Evolutionary conservation across 2,797 vertebrate genomes (phyloP).

Genomic region (Mormyrus hasselquistii): DNA sequence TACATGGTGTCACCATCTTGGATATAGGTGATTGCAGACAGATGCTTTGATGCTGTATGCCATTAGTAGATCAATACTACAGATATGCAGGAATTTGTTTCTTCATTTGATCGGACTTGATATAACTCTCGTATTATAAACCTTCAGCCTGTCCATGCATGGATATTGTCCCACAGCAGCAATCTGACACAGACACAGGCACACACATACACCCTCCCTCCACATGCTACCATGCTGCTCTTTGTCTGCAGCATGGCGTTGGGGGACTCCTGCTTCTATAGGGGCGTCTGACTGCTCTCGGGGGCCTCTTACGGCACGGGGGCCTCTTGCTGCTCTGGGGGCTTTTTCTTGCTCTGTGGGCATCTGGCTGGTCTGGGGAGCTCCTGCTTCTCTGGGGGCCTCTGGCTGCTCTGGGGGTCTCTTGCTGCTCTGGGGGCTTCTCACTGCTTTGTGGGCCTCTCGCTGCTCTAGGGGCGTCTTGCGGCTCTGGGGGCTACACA

Average conservation of each 20-base stretch:
- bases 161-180: not conserved
- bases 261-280: not conserved
- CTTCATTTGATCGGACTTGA: not conserved
- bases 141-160: not conserved
- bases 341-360: too few relatives aligned
- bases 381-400: slow-evolving; percentile 32
- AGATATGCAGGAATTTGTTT: not conserved
- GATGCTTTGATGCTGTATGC: not conserved
- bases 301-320: not conserved
- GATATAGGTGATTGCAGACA: not conserved
- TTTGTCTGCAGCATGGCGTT: not conserved
- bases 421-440: not conserved
- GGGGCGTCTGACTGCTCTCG: not conserved
- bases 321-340: not conserved
- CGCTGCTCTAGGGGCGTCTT: not conserved
- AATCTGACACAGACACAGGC: not conserved
- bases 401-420: slow-evolving; percentile 21
- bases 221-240: not conserved
- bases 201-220: not conserved
- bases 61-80: not conserved
- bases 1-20: not conserved
- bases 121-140: not conserved
- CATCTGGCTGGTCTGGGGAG: not conserved
- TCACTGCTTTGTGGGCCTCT: not conserved
- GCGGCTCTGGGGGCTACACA: not conserved